Conservation (phyloP, 2,113 vertebrate species). For the Odobenus rosmarus region DNA sequence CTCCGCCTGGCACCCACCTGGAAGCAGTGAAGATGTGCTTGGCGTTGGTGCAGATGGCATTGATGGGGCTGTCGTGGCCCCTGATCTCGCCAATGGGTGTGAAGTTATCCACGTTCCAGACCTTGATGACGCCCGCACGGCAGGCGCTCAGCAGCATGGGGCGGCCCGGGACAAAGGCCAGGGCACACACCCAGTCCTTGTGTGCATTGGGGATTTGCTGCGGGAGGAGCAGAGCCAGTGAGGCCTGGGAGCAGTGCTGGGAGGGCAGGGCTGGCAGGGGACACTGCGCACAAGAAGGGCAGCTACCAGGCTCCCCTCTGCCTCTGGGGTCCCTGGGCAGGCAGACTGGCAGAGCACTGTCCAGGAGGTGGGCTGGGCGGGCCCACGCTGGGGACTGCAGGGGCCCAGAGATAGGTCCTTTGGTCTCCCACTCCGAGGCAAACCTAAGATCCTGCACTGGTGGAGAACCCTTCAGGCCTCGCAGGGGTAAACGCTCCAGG, state of each 20-base stretch:
- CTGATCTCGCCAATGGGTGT: conserved; percentile 95
- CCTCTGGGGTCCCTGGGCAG: neutral
- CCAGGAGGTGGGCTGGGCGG: neutral
- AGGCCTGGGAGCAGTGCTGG: neutral
- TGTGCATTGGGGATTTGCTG: conserved; percentile 99
- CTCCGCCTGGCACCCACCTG: conserved; percentile 86
- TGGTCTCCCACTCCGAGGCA: neutral
- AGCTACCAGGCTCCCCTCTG: neutral
- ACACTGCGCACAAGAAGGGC: too few relatives aligned
- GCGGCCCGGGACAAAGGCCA: conserved; percentile 94
- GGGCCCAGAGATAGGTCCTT: neutral
- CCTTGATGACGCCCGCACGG: conserved; percentile 94
- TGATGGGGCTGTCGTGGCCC: conserved; percentile 97
- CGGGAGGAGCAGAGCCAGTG: neutral
- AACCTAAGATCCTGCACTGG: neutral
- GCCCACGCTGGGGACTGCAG: neutral
- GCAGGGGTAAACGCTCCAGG: neutral
- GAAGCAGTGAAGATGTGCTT: conserved; percentile 97
- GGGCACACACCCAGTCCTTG: conserved; percentile 98
- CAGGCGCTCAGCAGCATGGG: conserved; percentile 97
- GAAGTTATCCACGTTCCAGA: conserved; percentile 98
- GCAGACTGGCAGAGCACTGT: neutral
- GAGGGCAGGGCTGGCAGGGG: neutral
- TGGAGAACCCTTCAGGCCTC: neutral
- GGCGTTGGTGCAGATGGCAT: conserved; percentile 96